Evolutionary conservation across 2,888 invertebrate genomes (phyloP), one percentile per base, ranked within the genome.

Genomic region (Iphiclides podalirius): DNA sequence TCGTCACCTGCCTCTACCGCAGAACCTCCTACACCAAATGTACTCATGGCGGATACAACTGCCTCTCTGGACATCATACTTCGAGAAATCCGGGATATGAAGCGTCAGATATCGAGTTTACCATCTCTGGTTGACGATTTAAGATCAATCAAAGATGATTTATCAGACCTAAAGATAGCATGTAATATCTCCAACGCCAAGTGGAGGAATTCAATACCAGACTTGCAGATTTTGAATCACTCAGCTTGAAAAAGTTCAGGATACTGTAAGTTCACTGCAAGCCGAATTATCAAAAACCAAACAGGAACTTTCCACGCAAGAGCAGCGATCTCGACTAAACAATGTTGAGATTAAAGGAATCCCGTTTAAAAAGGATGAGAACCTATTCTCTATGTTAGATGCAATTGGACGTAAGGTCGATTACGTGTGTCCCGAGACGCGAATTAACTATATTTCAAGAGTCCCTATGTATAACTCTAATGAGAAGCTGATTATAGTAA

Each of bases 401-500:
- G n/a, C 26, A 1, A 26, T 26, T 26, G n/a, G 90, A 7, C 26
- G 26, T n/a, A 26, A 26, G n/a, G n/a, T 26, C 26, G n/a, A 26
- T 26, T 26, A 3, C 6, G n/a, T 9, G 9, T 26, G 6, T n/a
- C 26, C 26, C 1, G n/a, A 26, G n/a, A 9, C 6, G 6, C 26
- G 1, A 3, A 26, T 26, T 6, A 59, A 59, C 42, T 57, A 47
- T 17, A 17, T 57, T 9, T 43, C 51, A 9, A 17, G 54, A 37
- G 16, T 52, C 3, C 53, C 53, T 0, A 35, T 37, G 0, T 11
- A 17, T n/a, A 40, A 42, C 8, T 47, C 43, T 1, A 50, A 56
- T 11, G 43, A 48, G 6, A 56, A 56, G 34, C n/a, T 36, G 4
- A 51, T 54, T 12, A 14, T 54, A 4, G 38, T 54, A 0, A 42